Base-by-base conservation (phyloP, 2,888 invertebrate species). In the Heliconius ethilla region DNA sequence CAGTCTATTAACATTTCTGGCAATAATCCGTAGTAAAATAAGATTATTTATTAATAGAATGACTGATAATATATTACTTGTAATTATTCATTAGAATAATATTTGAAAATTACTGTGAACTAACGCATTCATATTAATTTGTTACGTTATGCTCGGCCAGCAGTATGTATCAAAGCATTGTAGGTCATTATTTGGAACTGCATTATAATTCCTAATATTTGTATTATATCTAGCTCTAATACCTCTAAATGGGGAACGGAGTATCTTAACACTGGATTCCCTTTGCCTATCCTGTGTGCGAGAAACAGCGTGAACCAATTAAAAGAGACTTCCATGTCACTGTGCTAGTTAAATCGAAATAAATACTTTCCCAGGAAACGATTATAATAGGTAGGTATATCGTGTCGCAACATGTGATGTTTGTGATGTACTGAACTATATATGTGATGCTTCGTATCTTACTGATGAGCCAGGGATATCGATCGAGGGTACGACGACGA, bases 61-160 rank as follows among this genome's bases (percentile, higher is more conserved):
- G n/a, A 78, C 70, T 75, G 51, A 55, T 67, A 76, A 70, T 75
- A 70, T 59, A 69, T 51, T 45, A 18, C 51, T 73, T 72, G 40
- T 63, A 75, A 77, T 72, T 72, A 45, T 45, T 69, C 69, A 69
- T 69, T 69, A 9, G 73, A 77, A n/a, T 63, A 75, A 51, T 51
- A 25, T 75, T 40, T 15, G 40, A 77, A 76, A 80, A 82, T 83
- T 84, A 87, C 86, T 85, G 79, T 66, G 82, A 84, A 87, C 83
- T 84, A 83, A 84, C 84, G 80, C 70, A 67, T 72, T 62, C 15
- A 51, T 29, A 55, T 37, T 63, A 79, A 75, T 70, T 69, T 51
- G 55, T 75, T 66, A 67, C 29, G 67, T 11, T 37, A 13, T 18
- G 69, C 33, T 37, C 29, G 33, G 51, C 33, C 55, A 33, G 33